Base-by-base conservation (phyloP, 2,888 invertebrate genomes). In the Pilophorus perplexus region DNA sequence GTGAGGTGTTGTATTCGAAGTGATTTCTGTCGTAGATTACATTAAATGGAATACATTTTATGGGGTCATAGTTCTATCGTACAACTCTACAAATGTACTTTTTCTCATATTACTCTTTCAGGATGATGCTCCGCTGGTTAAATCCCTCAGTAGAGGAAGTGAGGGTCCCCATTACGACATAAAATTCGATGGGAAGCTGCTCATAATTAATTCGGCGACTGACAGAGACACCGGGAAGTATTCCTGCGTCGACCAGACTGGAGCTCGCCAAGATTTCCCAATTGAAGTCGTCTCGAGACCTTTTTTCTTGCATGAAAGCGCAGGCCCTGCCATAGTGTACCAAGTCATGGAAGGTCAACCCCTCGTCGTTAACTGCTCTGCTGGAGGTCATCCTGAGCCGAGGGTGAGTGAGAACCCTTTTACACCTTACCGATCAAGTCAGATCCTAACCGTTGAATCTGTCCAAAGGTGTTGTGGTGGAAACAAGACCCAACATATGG, bases 201-300 rank as follows among this genome's bases (percentile, higher is more conserved):
- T 82, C 0, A 78, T 77, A 0, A 70, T 82, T 18, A 79, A 80
- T 78, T 75, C 80, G 69, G 80, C 78, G 27, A 73, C 75, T 50
- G 73, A 77, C 2, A 74, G 75, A 18, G 81, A 83, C 74, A 81
- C 81, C 12, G 85, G 84, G 0, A 79, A 80, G 69, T 85, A 85
- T 77, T 78, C 79, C 27, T 85, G 85, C 72, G 78, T 80, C 10
- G 85, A 83, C 74, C 73, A 74, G 1, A 81, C 80, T 0, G 85
- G 85, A 10, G 69, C 70, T 2, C 12, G 37, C 2, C 33, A 70
- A 8, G 69, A 72, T 27, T 69, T 73, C 8, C 42, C 50, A 23
- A 72, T 73, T 48, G 42, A 71, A 44, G 68, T 73, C n/a, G 44
- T 65, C 14, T 28, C 55, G 10, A 38, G 42, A 40, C 65, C 65